Base-by-base conservation (phyloP, 2,113 vertebrate species). In the Rafetus swinhoei region DNA sequence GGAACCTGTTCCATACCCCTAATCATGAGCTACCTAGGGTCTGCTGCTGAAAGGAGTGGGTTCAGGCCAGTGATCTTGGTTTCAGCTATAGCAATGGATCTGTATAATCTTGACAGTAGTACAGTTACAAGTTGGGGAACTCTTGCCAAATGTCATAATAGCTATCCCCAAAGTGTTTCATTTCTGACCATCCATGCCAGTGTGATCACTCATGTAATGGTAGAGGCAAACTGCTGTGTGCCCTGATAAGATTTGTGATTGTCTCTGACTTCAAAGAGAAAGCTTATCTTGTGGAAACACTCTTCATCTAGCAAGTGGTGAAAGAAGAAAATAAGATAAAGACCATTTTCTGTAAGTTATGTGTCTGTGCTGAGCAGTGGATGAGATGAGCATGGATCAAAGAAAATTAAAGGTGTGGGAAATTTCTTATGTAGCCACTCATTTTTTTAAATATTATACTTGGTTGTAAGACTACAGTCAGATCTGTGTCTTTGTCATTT, bases 121-220 rank as follows among this genome's bases (percentile, higher is more conserved):
- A 55, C 83, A 80, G 62, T 53, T 84, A 83, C n/a, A 79, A 88
- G 60, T 80, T 29, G 81, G n/a, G 84, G 79, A 45, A n/a, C 29
- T 79, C 12, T 87, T 92, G 90, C 90, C 90, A 92, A 88, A 56
- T 88, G 59, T 59, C 76, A 88, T 81, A n/a, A 57, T 56, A 85
- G 74, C 14, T 32, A 59, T 76, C 39, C 69, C 90, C 90, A 84
- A 79, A 92, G 79, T 69, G 77, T 84, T 86, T 92, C 81, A 79
- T 92, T 92, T 88, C 86, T 86, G 82, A 92, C 80, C 86, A 84
- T 88, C 72, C 24, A 52, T 79, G 74, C 90, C 86, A 92, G 72
- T 83, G 81, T 50, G 79, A 80, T 85, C 81, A 56, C 74, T 88
- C 74, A 79, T 53, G 72, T 84, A 83, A 92, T 84, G 60, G 59